Evolutionary conservation across 2,113 vertebrate genomes (phyloP).

Genomic region (Ursus arctos): DNA sequence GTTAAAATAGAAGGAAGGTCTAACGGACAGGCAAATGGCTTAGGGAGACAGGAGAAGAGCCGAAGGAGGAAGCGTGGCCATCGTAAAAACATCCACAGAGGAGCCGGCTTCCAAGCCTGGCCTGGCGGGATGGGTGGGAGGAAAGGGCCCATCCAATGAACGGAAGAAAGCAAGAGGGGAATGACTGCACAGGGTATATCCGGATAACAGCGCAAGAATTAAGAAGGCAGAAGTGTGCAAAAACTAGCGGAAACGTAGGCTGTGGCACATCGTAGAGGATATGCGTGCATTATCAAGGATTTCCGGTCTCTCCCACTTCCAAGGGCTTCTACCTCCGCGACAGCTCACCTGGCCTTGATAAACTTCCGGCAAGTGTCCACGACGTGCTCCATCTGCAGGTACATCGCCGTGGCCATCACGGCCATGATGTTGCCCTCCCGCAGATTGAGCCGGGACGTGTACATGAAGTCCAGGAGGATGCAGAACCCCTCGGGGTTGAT

Average conservation of each 20-base stretch:
- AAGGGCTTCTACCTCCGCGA: neutral
- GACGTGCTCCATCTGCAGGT: slow-evolving; percentile 99
- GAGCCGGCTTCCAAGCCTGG: neutral
- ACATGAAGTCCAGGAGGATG: slow-evolving; percentile 99
- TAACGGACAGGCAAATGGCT: neutral
- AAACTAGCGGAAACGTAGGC: neutral
- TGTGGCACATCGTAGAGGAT: fast-evolving
- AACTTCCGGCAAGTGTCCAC: slow-evolving; percentile 98
- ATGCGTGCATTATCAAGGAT: neutral
- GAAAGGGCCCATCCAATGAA: neutral
- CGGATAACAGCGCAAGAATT: neutral
- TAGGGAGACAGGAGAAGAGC: neutral
- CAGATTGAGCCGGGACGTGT: slow-evolving; percentile 97
- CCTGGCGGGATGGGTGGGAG: neutral
- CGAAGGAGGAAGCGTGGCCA: neutral
- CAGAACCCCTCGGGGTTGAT: slow-evolving; percentile 98
- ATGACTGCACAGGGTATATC: neutral
- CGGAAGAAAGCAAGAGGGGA: neutral
- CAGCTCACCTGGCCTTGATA: slow-evolving; percentile 96
- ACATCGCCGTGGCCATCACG: slow-evolving; percentile 97
- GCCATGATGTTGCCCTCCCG: slow-evolving; percentile 97
- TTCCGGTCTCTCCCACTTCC: neutral
- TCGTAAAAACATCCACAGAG: neutral
- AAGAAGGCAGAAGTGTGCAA: neutral
- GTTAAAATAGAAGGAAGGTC: neutral